Conservation (phyloP, 2,113 vertebrate genomes). For the Pedionomus torquatus region DNA sequence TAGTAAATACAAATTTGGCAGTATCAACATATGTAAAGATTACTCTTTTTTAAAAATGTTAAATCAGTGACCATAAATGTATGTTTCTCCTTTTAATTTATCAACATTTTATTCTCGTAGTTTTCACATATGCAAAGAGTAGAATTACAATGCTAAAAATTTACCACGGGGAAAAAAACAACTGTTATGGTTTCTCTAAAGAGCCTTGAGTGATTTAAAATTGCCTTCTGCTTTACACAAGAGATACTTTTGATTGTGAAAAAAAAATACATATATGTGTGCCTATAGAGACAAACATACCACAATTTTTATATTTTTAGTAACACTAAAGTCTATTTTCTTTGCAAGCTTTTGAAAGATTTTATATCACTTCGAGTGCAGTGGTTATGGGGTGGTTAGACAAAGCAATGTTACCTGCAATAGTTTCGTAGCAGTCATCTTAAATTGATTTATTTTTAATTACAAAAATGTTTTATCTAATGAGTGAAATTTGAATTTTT, state of each 20-base stretch:
- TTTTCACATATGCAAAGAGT: neutral
- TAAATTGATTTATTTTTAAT: neutral
- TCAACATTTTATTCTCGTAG: neutral
- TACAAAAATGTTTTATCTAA: neutral
- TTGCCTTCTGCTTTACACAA: neutral
- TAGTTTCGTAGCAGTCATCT: neutral
- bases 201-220: neutral
- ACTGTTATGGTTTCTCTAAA: neutral
- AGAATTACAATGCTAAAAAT: neutral
- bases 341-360: neutral
- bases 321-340: neutral
- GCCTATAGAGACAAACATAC: neutral
- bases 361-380: neutral
- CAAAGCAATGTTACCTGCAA: neutral
- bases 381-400: neutral
- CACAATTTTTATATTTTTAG: neutral
- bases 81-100: neutral
- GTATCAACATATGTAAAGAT: neutral
- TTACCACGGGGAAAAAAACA: neutral
- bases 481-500: neutral
- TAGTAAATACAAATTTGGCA: neutral
- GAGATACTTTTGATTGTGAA: neutral
- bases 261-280: fast-evolving
- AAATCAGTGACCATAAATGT: neutral
- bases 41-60: neutral